Conservation (phyloP, 1,140 invertebrate species). For the Drosophila varians region DNA sequence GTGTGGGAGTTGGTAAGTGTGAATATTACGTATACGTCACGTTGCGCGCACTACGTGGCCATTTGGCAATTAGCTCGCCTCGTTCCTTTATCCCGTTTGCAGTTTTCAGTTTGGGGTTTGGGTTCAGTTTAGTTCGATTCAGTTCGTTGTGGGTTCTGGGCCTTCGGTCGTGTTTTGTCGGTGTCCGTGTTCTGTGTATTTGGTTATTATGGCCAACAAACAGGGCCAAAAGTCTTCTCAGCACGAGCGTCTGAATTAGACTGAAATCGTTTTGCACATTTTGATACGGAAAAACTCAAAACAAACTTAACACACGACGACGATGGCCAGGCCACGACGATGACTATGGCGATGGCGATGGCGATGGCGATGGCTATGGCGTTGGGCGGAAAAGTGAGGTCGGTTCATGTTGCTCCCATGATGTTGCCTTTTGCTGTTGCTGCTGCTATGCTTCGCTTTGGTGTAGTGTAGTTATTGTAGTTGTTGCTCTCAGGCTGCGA, state of each 20-base stretch:
- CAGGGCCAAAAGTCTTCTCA: slow-evolving; percentile 83
- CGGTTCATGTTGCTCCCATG: slow-evolving; percentile 6
- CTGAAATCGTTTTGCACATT: slow-evolving; percentile 84
- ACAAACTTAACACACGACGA: slow-evolving; percentile 74
- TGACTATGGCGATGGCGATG: slow-evolving; percentile 49
- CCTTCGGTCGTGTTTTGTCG: slow-evolving; percentile 7
- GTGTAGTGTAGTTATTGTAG: slow-evolving; percentile 26
- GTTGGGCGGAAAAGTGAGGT: slow-evolving; percentile 59
- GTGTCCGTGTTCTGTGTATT: slow-evolving; percentile 17
- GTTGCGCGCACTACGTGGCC: slow-evolving; percentile 65
- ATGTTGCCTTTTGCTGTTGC: slow-evolving; percentile 25
- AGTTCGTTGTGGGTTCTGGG: slow-evolving; percentile 14
- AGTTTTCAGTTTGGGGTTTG: slow-evolving; percentile 1
- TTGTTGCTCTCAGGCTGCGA: slow-evolving; percentile 63
- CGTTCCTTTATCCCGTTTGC: not conserved
- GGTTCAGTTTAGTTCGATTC: slow-evolving; percentile 6
- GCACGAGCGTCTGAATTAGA: slow-evolving; percentile 84
- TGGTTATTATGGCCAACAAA: slow-evolving; percentile 53
- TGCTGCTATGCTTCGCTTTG: not conserved
- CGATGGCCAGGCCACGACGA: slow-evolving; percentile 33
- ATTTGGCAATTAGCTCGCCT: slow-evolving; percentile 43
- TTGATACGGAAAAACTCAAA: slow-evolving; percentile 84
- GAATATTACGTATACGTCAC: slow-evolving; percentile 45
- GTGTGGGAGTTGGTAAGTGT: slow-evolving; percentile 11
- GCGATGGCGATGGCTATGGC: slow-evolving; percentile 44